phyloP scores from a whole-genome alignment of 2,797 vertebrate species.

The Acridotheres tristis region DNA sequence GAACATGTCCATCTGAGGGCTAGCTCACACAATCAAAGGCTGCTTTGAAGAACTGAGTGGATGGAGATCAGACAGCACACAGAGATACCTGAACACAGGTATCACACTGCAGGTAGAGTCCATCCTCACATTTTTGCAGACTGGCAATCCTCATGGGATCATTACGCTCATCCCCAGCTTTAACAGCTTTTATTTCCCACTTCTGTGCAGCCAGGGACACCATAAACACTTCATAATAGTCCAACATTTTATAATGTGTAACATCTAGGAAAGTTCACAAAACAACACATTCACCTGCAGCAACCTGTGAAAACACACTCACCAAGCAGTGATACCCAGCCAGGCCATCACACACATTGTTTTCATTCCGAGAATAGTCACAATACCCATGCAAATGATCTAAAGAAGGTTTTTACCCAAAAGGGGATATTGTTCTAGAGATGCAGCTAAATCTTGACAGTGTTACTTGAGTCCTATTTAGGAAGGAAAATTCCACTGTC shows the following conservation, averaged over 20 bases:
- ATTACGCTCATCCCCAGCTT: background rate
- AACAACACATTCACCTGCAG: background rate
- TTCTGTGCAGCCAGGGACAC: background rate
- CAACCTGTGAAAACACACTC: background rate
- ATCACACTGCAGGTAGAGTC: background rate
- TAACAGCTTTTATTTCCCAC: background rate
- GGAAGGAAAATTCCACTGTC: background rate
- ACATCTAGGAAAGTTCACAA: background rate
- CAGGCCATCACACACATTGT: background rate
- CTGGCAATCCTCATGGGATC: background rate
- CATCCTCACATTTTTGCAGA: background rate
- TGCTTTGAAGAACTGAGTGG: background rate
- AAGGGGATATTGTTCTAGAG: background rate
- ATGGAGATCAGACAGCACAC: background rate
- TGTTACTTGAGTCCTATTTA: background rate
- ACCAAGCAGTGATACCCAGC: background rate
- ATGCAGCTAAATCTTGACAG: background rate
- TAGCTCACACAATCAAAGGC: background rate
- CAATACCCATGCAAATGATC: background rate
- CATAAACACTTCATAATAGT: background rate
- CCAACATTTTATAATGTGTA: background rate
- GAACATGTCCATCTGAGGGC: background rate
- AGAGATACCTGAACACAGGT: background rate
- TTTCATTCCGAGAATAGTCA: background rate
- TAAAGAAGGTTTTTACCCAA: background rate